phyloP scores from a whole-genome alignment of 2,888 invertebrate genomes.

The Rhagonycha lutea region DNA sequence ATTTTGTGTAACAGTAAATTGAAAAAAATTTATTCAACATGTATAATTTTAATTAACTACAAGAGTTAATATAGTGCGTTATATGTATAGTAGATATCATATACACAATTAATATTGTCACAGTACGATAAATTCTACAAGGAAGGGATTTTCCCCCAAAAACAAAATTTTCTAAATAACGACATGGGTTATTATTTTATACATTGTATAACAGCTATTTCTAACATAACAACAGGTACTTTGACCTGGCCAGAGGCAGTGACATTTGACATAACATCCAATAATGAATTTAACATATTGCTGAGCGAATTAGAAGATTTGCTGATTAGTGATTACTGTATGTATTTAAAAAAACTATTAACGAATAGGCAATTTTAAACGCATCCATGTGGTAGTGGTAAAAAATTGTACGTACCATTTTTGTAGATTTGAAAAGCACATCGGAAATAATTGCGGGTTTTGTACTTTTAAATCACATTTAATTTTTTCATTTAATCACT shows the following conservation, averaged over 20 bases:
- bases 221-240: conserved; percentile 39
- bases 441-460: not conserved
- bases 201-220: conserved; percentile 31
- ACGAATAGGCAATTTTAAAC: not conserved
- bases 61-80: conserved; percentile 19
- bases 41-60: conserved; percentile 7
- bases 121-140: conserved; percentile 25
- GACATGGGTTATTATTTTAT: conserved; percentile 23
- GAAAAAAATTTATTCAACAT: conserved; percentile 8
- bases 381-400: not conserved
- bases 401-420: not conserved
- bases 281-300: conserved; percentile 36
- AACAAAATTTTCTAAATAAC: conserved; percentile 21
- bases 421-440: not conserved
- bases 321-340: conserved; percentile 21
- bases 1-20: conserved; percentile 10
- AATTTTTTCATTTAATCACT: not conserved
- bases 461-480: conserved; percentile 1
- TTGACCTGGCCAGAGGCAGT: conserved; percentile 39
- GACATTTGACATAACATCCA: conserved; percentile 38
- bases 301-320: conserved; percentile 33
- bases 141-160: not conserved
- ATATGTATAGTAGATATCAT: conserved; percentile 16
- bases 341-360: not conserved
- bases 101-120: conserved; percentile 30